Base-by-base conservation (phyloP, 1,140 invertebrate species). In the Paramacrobiotus metropolitanus region DNA sequence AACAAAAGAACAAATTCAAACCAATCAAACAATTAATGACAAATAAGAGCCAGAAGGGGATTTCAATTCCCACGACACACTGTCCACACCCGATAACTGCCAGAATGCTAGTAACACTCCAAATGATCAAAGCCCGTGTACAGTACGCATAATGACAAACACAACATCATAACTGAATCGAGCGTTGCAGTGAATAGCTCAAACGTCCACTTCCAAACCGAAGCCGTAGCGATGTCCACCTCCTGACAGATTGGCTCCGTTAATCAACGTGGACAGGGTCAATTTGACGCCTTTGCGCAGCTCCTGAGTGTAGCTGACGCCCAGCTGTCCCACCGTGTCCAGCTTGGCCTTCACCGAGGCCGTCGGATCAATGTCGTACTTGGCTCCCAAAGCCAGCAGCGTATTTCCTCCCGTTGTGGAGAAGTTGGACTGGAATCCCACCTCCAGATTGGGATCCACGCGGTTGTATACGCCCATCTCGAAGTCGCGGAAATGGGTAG, bases 231-330 rank as follows among this genome's bases (percentile, higher is more conserved):
- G 94, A 79, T 97, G 92, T 62, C 91, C 90, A 66, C 92, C 92
- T 66, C 85, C 84, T 73, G 92, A 91, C 78, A 96, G 91, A 78
- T 94, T 94, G 79, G 94, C 93, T 48, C 86, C 90, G 74, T 97
- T 90, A 70, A 97, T 84, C 67, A 91, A 80, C 31, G 87, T 80
- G 31, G 89, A 94, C 66, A 96, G 76, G 45, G 85, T 90, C 62
- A 95, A 73, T 67, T 83, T 85, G 61, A 97, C 82, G 71, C 88
- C 89, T 72, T 90, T 83, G 67, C 86, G 83, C 59, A 97, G 74
- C 72, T 83, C 87, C 72, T 95, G 91, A 73, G 89, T 85, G 72
- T 92, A 95, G 59, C 88, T 87, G 67, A 96, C 79, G 68, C 92
- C 91, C 70, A 97, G 80, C 73, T 92, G 87, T 68, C 87, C 87